Conservation (phyloP, 2,113 vertebrate species). For the Forbesichthys agassizii region DNA sequence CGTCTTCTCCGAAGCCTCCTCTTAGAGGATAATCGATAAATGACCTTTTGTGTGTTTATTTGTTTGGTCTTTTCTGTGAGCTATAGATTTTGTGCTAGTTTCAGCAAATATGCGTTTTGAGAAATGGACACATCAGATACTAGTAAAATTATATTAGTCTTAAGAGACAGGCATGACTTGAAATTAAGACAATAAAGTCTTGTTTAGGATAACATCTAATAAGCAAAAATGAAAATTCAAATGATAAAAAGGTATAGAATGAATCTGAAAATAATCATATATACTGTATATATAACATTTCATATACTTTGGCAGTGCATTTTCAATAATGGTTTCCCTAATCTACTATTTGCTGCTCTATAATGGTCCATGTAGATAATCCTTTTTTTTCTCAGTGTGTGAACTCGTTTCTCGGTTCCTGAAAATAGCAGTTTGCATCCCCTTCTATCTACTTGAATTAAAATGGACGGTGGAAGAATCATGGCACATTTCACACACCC, state of each 20-base stretch:
- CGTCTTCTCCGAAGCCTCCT: neutral
- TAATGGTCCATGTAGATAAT: conserved; percentile 65
- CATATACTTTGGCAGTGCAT: conserved; percentile 21
- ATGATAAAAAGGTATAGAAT: neutral
- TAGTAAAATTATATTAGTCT: conserved; percentile 12
- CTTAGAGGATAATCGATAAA: neutral
- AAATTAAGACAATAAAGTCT: neutral
- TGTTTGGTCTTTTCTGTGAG: neutral
- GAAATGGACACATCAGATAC: conserved; percentile 14
- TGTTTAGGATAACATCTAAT: neutral
- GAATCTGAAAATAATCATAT: neutral
- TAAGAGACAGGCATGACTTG: too few species aligned
- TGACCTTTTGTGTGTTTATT: neutral
- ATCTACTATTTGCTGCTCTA: conserved; percentile 58
- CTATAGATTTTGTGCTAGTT: conserved; percentile 20
- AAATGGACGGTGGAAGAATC: conserved; percentile 19
- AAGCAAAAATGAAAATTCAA: neutral
- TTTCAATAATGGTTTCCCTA: conserved; percentile 51
- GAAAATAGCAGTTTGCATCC: conserved; percentile 47
- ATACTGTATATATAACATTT: neutral
- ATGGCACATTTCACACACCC: conserved; percentile 9
- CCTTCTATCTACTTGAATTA: conserved; percentile 12
- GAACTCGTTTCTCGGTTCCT: conserved; percentile 28
- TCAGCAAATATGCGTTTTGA: conserved; percentile 15
- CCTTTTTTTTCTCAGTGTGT: conserved; percentile 25